Percentiles rank a stretch among this genome's conserved stretches.
phyloP scores from a whole-genome alignment of 2,113 vertebrate genomes.

The Todiramphus chloris region DNA sequence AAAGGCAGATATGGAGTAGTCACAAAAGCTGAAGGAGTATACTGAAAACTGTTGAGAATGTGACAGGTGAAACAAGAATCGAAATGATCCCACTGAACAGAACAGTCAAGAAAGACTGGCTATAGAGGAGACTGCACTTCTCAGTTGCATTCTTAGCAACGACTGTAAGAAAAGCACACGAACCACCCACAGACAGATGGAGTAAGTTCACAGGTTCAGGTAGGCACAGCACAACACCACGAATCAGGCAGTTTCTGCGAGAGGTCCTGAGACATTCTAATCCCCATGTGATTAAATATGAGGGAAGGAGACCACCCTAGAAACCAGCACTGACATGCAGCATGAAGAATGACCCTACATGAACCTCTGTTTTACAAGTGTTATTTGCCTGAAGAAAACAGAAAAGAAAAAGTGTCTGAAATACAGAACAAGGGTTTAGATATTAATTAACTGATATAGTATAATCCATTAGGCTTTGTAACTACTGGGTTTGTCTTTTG shows the following conservation, averaged over 20 bases:
- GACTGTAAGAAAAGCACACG: accelerated
- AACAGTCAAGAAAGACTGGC: not conserved
- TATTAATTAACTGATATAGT: not conserved
- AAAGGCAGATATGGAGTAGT: not conserved
- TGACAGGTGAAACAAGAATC: not conserved
- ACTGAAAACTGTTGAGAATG: not conserved
- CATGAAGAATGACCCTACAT: not conserved
- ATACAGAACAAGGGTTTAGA: not conserved
- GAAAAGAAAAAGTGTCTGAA: not conserved
- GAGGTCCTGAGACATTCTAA: not conserved
- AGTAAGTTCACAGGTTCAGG: not conserved
- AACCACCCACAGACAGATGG: not conserved
- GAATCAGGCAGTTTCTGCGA: not conserved
- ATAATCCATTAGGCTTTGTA: not conserved
- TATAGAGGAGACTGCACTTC: not conserved
- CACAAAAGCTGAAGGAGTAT: not conserved
- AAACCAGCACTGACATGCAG: not conserved
- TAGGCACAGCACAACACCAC: not conserved
- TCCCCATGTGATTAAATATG: not conserved
- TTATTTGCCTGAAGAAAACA: not conserved
- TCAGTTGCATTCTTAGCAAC: not conserved
- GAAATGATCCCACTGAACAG: not conserved
- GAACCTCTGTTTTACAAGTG: not conserved
- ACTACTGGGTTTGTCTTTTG: not conserved
- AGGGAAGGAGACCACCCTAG: not conserved